Evolutionary conservation across 1,140 invertebrate species (phyloP), one percentile per base, ranked within the genome.

Genomic region (Elymnias hypermnestra): DNA sequence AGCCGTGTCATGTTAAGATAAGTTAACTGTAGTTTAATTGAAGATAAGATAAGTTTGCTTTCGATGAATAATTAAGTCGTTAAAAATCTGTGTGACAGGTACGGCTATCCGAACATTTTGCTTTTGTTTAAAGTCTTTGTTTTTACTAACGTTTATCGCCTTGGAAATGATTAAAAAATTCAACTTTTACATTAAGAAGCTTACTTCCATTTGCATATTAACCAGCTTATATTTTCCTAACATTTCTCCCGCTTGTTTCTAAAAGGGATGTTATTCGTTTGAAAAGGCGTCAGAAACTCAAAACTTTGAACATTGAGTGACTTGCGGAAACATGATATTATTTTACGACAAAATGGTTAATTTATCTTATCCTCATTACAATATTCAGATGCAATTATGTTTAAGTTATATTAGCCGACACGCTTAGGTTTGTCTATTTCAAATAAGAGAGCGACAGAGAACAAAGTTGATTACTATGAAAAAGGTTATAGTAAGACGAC

Each of bases 121-220:
- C n/a, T n/a, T n/a, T n/a, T n/a, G n/a, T 9, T 22, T 22, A 8
- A 8, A n/a, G 10, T 9, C 8, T 29, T 29, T 29, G 26, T 36
- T 10, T 39, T 39, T 8, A 2, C 36, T 2, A 37, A 12, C 9
- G 21, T 37, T 29, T 29, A 29, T 39, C 22, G 10, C 15, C 21
- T 25, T 7, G 10, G 6, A 40, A 17, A 21, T n/a, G 18, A 28
- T 26, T 36, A 17, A 12, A 15, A 15, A 40, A 15, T 12, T 5
- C 26, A 29, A 29, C 26, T 40, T 40, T 40, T 28, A 23, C 23
- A 40, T 40, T 40, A 40, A 40, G 38, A 5, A 9, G 13, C 38
- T 39, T 39, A 39, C 13, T 29, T 29, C 10, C 9, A 22, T 28
- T 40, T 40, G 22, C 18, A 40, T 40, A 40, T 40, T 40, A 26